A percentile compares a stretch with the other conserved stretches of the same genome.
phyloP scores from a whole-genome alignment of 2,113 vertebrate species.

The Hiodon alosoides region DNA sequence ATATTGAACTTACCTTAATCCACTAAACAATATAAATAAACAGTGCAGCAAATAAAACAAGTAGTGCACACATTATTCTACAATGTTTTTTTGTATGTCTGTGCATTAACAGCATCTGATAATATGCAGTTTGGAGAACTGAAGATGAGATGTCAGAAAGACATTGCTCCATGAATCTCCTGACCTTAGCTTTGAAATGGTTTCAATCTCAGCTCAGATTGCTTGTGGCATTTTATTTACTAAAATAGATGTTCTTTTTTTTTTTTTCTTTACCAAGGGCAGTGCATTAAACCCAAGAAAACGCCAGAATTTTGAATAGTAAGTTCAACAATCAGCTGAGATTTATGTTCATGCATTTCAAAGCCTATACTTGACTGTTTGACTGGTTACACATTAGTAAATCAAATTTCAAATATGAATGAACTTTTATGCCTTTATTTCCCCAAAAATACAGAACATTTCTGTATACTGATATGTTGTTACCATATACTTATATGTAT shows the following conservation, averaged over 20 bases:
- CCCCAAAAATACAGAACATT: no score
- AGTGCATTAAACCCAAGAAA: neutral
- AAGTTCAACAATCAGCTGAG: neutral
- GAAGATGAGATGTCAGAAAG: neutral
- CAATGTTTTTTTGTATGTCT: neutral
- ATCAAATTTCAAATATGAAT: no score
- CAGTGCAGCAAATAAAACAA: neutral
- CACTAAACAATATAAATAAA: neutral
- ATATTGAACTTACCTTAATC: slow-evolving; percentile 1
- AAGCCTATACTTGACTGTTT: neutral
- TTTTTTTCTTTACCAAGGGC: neutral
- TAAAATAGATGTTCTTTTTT: neutral
- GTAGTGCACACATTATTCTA: neutral
- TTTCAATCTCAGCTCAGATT: slow-evolving; percentile 14
- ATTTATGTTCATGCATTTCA: neutral
- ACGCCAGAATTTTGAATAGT: neutral
- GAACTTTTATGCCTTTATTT: no score
- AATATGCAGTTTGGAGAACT: neutral
- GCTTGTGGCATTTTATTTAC: neutral
- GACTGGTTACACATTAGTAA: neutral
- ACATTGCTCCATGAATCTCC: neutral
- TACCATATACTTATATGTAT: no score
- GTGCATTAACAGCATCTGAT: neutral
- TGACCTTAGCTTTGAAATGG: slow-evolving; percentile 18
- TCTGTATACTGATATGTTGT: no score